Conservation (phyloP, 2,797 vertebrate genomes). For the Perodicticus potto region DNA sequence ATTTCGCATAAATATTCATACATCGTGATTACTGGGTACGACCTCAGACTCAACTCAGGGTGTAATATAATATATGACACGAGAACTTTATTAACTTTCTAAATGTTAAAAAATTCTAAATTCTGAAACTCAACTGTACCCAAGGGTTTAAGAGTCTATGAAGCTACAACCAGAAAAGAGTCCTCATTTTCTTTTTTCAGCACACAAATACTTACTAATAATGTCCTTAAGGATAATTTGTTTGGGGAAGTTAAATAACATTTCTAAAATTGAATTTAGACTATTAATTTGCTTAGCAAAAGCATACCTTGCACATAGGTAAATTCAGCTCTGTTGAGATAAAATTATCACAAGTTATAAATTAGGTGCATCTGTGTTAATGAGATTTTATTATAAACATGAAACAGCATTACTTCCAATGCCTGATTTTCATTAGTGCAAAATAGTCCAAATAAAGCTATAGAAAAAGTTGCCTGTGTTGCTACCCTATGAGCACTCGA, state of each 20-base stretch:
- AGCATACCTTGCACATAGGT: conserved; percentile 65
- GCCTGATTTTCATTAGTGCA: conserved; percentile 79
- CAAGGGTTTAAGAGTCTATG: background rate
- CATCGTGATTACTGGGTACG: background rate
- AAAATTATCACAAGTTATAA: conserved; percentile 81
- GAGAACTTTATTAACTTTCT: background rate
- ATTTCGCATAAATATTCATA: background rate
- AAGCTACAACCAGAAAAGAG: conserved; percentile 50
- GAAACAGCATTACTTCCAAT: conserved; percentile 75
- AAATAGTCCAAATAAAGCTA: conserved; percentile 66
- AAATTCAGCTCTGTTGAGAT: conserved; percentile 73
- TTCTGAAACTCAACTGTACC: background rate
- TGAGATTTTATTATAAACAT: conserved; percentile 78
- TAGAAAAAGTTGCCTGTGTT: background rate
- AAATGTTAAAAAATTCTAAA: conserved; percentile 11
- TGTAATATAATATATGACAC: background rate
- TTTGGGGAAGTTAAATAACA: conserved; percentile 72
- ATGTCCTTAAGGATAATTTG: conserved; percentile 76
- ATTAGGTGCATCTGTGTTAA: conserved; percentile 80
- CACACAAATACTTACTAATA: conserved; percentile 69
- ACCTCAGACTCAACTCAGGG: background rate
- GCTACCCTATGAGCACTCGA: background rate
- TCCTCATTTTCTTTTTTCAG: conserved; percentile 69
- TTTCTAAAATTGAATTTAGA: conserved; percentile 79
- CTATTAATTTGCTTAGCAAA: conserved; percentile 82